A percentile compares a stretch with the other conserved stretches of the same genome.
Conservation (phyloP, 2,888 invertebrate genomes). For the Calameuta filiformis region DNA sequence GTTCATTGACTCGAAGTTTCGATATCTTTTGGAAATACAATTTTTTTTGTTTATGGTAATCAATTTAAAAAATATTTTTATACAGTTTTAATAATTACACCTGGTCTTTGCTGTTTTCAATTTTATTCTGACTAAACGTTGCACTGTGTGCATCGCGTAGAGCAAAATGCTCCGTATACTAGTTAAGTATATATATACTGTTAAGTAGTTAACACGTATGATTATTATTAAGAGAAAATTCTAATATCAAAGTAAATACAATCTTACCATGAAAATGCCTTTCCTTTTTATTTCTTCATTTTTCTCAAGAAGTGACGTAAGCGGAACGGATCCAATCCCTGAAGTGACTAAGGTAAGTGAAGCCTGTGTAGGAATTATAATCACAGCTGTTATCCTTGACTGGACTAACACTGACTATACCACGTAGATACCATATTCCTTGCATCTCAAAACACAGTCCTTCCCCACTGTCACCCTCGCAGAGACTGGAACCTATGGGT, state of each 20-base stretch:
- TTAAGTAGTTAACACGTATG: neutral
- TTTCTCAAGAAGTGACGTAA: conserved; percentile 22
- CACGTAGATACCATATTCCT: conserved; percentile 42
- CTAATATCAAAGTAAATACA: neutral
- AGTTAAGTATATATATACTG: no score
- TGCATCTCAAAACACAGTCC: conserved; percentile 38
- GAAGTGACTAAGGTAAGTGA: conserved; percentile 37
- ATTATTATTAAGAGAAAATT: neutral
- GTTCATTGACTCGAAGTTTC: neutral
- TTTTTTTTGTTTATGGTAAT: neutral
- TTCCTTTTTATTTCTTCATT: neutral
- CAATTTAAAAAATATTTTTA: neutral
- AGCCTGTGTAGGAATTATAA: conserved; percentile 39
- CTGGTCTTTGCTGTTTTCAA: no score
- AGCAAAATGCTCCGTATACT: neutral
- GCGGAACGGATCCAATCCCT: conserved; percentile 38
- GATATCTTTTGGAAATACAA: neutral
- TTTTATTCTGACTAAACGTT: no score
- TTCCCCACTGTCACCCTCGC: conserved; percentile 46
- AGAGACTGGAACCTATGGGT: conserved; percentile 38
- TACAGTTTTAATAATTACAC: no score
- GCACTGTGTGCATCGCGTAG: no score
- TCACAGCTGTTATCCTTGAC: conserved; percentile 30
- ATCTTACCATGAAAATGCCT: neutral
- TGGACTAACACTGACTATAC: conserved; percentile 44